Evolutionary conservation across 2,888 invertebrate genomes (phyloP), one percentile per base, ranked within the genome.

Genomic region (Drosophila neotestacea): DNA sequence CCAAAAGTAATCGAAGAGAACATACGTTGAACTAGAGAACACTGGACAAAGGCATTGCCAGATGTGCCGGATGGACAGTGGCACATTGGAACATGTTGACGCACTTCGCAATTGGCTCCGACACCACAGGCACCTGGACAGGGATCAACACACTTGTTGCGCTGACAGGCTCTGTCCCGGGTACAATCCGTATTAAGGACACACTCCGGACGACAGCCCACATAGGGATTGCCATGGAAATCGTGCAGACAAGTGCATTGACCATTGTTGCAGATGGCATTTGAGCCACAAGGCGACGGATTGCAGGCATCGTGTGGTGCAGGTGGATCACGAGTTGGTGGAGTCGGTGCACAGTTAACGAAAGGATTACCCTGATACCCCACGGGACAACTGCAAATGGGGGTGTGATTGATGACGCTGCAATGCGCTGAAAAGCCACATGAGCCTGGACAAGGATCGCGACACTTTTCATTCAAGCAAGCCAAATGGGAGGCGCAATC

Each of bases 191-290:
- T 94, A 91, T 96, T 96, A 32, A 96, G 93, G 39, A 96, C 94
- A 91, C 97, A 97, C 93, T 97, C 97, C 1, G 96, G 96, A 77
- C 95, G 94, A 88, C 97, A 97, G 10, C 95, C 95, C 86, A 94
- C 93, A 71, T 94, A 94, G 16, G 95, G 94, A 89, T 94, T 94
- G 62, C 94, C 94, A 68, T 94, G 92, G 93, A 95, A 94, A 73
- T 95, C 95, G 34, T 94, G 93, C 51, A 91, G 92, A 89, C 96
- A 96, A 52, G 93, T 93, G 86, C 96, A 96, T 6, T 95, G 81
- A 0, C 94, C 95, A 16, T 94, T 94, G 62, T 93, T 94, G 90
- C 97, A 97, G 70, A 94, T 93, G 13, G 97, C 95, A 90, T 96
- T 96, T 34, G 95, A 92, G 47, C 97, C 97, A 91, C 97, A 97